These are phyloP conservation scores for Manis javanica DNA, from an alignment of 2,797 vertebrate genomes.

Conservation along the genomic window DNA sequence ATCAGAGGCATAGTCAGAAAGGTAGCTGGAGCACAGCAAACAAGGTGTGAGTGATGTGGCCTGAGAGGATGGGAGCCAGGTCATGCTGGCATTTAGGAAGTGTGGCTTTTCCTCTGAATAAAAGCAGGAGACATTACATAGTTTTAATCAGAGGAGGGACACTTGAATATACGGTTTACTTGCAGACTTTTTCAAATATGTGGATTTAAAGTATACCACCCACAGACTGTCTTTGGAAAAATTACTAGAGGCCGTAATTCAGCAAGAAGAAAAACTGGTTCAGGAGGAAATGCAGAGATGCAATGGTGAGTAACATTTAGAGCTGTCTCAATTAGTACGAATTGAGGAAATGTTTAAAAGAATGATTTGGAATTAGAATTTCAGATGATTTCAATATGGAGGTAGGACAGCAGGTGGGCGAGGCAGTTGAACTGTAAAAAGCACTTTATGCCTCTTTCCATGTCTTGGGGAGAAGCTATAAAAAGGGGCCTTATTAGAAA, in stretches of 20 bases:
- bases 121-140: neutral
- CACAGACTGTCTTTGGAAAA: neutral
- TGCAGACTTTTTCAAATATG: neutral
- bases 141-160: neutral
- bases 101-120: neutral
- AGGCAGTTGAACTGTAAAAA: neutral
- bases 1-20: neutral
- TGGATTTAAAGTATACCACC: neutral
- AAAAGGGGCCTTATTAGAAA: neutral
- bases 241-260: constrained; percentile 8
- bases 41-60: neutral
- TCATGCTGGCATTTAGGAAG: neutral
- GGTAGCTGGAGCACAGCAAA: neutral
- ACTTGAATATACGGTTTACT: neutral
- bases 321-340: neutral
- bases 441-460: neutral
- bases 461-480: neutral
- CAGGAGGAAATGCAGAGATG: neutral
- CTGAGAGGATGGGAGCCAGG: neutral
- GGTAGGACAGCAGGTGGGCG: neutral
- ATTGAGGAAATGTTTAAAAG: neutral
- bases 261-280: constrained; percentile 37
- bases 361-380: constrained; percentile 8
- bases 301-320: constrained; percentile 37
- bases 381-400: neutral